Percentiles rank a stretch among this genome's conserved stretches.
These are phyloP conservation scores for Stichodactyla helianthus DNA, from an alignment of 64 coral and sea anemone species.

Conservation along the genomic window DNA sequence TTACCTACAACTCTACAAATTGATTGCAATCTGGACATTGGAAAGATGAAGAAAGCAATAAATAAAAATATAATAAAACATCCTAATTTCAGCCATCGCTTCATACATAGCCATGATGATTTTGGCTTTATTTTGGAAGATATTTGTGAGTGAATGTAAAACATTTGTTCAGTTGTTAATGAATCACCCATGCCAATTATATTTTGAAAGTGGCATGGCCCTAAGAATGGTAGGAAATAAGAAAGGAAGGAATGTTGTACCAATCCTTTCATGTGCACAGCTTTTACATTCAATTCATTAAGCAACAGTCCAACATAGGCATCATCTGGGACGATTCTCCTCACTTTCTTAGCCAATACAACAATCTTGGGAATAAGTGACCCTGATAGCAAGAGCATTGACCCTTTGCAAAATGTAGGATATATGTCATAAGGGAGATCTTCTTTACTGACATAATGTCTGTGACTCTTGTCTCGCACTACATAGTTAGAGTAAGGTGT, in stretches of 20 bases:
- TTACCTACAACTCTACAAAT: neutral
- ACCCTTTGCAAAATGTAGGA: slow-evolving; percentile 71
- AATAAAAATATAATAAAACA: neutral
- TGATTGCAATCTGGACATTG: neutral
- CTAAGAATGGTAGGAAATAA: slow-evolving; percentile 46
- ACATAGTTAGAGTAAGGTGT: slow-evolving; percentile 40
- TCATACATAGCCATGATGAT: slow-evolving; percentile 1
- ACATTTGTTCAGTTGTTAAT: slow-evolving; percentile 51
- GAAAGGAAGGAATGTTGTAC: slow-evolving; percentile 29
- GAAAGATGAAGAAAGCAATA: neutral
- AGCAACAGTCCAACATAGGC: slow-evolving; percentile 77
- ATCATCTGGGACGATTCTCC: slow-evolving; percentile 75
- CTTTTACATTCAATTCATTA: slow-evolving; percentile 51
- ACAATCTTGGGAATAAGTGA: slow-evolving; percentile 74
- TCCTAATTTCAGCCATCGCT: neutral
- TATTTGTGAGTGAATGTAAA: slow-evolving; percentile 37
- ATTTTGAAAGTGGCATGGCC: slow-evolving; percentile 58
- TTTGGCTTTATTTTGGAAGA: neutral
- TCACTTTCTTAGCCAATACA: slow-evolving; percentile 36
- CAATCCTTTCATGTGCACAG: slow-evolving; percentile 45
- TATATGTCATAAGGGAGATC: slow-evolving; percentile 41
- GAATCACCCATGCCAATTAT: slow-evolving; percentile 78
- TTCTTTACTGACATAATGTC: slow-evolving; percentile 55
- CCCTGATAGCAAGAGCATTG: slow-evolving; percentile 58
- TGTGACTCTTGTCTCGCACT: slow-evolving; percentile 40